Evolutionary conservation across 2,888 invertebrate genomes (phyloP).

Genomic region (Pollenia labialis): DNA sequence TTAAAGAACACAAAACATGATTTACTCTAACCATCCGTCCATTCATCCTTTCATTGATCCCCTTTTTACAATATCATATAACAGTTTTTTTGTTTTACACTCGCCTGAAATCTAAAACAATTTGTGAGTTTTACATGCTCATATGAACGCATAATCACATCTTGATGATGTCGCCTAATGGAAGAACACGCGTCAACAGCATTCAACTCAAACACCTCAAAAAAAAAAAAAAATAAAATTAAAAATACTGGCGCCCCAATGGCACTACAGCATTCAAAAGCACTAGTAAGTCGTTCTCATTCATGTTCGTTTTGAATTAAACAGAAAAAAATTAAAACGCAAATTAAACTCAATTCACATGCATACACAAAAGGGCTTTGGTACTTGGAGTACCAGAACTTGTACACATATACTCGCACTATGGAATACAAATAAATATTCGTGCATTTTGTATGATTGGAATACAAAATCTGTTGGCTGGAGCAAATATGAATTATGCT

Average conservation of each 20-base stretch:
- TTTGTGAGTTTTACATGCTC: conserved; percentile 64
- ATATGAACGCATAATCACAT: conserved; percentile 67
- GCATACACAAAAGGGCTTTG: conserved; percentile 7
- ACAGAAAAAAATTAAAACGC: conserved; percentile 9
- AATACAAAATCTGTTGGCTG: conserved; percentile 33
- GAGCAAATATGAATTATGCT: conserved; percentile 56
- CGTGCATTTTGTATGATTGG: conserved; percentile 28
- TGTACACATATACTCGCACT: not conserved
- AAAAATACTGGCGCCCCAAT: conserved; percentile 71
- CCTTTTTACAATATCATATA: not conserved
- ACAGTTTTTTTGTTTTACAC: not conserved
- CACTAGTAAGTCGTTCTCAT: conserved; percentile 42
- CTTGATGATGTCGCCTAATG: conserved; percentile 70
- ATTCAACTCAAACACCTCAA: conserved; percentile 73
- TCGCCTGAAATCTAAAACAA: conserved; percentile 60
- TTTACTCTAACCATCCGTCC: not conserved
- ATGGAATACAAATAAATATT: conserved; percentile 41
- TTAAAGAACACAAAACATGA: conserved; percentile 1
- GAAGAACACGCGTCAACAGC: conserved; percentile 72
- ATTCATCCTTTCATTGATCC: not conserved
- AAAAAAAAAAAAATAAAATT: conserved; percentile 17
- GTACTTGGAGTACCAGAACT: conserved; percentile 20
- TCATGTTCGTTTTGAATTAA: conserved; percentile 22
- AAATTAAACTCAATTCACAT: conserved; percentile 64
- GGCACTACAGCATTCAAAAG: conserved; percentile 25